Conservation (phyloP, 1,140 invertebrate species). For the Drosophila sturtevanti region DNA sequence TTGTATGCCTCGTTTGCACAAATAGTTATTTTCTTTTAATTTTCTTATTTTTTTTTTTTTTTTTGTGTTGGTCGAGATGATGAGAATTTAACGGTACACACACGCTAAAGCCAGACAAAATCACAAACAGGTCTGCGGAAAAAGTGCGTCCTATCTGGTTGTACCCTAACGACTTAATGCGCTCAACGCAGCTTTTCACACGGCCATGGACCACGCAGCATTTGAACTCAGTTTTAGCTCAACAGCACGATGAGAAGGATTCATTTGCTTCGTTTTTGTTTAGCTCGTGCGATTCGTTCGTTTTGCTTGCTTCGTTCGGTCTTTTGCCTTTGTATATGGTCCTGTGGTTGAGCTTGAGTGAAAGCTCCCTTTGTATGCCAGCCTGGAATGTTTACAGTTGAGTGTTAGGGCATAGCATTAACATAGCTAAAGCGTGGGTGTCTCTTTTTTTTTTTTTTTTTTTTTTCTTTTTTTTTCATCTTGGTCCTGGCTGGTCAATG, state of each 20-base stretch:
- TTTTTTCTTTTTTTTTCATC: neutral
- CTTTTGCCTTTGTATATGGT: slow-evolving; percentile 12
- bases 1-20: slow-evolving; percentile 1
- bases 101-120: slow-evolving; percentile 59
- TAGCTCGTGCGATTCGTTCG: neutral
- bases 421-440: slow-evolving; percentile 56
- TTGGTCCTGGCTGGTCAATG: slow-evolving; percentile 62
- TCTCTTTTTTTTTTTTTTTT: neutral
- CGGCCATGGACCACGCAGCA: slow-evolving; percentile 69
- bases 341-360: slow-evolving; percentile 49
- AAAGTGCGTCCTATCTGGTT: slow-evolving; percentile 79
- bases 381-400: slow-evolving; percentile 75
- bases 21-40: neutral
- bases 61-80: slow-evolving; percentile 57
- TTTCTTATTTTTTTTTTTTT: slow-evolving; percentile 22
- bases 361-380: slow-evolving; percentile 48
- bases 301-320: neutral
- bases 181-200: slow-evolving; percentile 81
- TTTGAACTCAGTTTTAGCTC: slow-evolving; percentile 55
- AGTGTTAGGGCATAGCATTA: slow-evolving; percentile 46
- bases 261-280: neutral
- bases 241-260: slow-evolving; percentile 30
- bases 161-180: slow-evolving; percentile 82
- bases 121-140: slow-evolving; percentile 61
- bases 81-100: slow-evolving; percentile 67